phyloP scores from a whole-genome alignment of 2,888 invertebrate genomes.

The Branchipolynoe longqiensis region DNA sequence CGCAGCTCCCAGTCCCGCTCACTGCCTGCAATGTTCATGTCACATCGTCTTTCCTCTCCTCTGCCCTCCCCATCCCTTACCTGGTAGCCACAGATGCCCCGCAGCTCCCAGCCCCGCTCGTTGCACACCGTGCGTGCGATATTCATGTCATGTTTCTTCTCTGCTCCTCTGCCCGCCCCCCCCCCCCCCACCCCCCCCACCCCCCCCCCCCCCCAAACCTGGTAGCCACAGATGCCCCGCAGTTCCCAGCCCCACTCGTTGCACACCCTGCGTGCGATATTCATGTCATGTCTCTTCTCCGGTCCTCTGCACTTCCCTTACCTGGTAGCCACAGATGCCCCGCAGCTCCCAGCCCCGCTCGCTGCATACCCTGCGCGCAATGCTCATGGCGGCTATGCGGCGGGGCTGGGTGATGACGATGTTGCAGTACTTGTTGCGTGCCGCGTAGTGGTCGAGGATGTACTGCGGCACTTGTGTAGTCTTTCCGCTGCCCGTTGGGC shows the following conservation, averaged over 20 bases:
- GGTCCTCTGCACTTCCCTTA: too few relatives aligned
- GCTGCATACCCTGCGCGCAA: constrained; percentile 91
- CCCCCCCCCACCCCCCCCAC: too few relatives aligned
- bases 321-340: constrained; percentile 93
- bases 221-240: constrained; percentile 93
- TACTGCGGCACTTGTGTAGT: constrained; percentile 95
- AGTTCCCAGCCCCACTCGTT: constrained; percentile 91
- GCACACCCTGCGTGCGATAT: constrained; percentile 92
- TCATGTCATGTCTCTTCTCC: too few relatives aligned
- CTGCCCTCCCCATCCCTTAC: too few relatives aligned
- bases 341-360: constrained; percentile 93
- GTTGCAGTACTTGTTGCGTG: constrained; percentile 85
- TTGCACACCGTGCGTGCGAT: constrained; percentile 92
- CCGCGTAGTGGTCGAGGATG: constrained; percentile 88
- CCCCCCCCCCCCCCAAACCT: too few relatives aligned
- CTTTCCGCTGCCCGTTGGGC: constrained; percentile 96
- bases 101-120: constrained; percentile 91
- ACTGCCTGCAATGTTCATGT: too few relatives aligned
- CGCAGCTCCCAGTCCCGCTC: constrained; percentile 93
- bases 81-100: constrained; percentile 94
- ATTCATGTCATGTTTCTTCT: constrained; percentile 93
- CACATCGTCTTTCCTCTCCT: too few relatives aligned
- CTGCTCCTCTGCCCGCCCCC: too few relatives aligned
- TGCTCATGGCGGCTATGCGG: constrained; percentile 94
- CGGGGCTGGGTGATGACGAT: constrained; percentile 95